Base-by-base conservation (phyloP, 1,140 invertebrate genomes). In the Drosophila athabasca region DNA sequence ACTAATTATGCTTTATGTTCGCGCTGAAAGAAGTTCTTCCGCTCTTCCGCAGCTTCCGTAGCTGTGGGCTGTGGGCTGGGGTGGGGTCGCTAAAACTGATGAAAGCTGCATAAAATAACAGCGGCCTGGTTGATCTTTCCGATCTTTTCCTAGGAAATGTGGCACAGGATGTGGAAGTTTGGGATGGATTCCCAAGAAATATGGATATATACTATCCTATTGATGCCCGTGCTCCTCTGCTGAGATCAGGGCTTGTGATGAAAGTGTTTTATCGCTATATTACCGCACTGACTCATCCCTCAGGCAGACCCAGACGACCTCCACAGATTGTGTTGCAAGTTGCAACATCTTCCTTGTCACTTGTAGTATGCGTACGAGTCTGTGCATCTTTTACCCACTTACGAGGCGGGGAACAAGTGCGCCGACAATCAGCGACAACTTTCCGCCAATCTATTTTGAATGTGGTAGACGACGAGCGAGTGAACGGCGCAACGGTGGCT, bases 1-100 rank as follows among this genome's bases (percentile, higher is more conserved):
- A 67, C 69, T 69, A 87, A 87, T 78, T 82, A 85, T 87, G 73
- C 65, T 78, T 85, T 78, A 85, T 80, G 62, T 62, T 80, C 41
- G 60, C 50, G 64, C 43, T 75, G 61, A 78, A 62, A 53, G 62
- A 78, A 65, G 49, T 55, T 75, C 46, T 60, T 11, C 31, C 45
- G 35, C 31, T 13, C 22, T 44, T 49, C 22, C 19, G 24, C 15
- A 19, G 52, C 24, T 26, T 26, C 24, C 4, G 41, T 19, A 31
- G 22, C 6, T 60, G 60, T 79, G 58, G 29, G 17, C 17, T 19
- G 17, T 19, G 17, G 29, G 17, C 17, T 19, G 17, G 0, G 17
- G 17, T 19, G 17, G 17, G 17, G 17, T 19, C 17, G 17, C 17
- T 19, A 19, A 19, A 19, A 19, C 15, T 44, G 76, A 61, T 84